Evolutionary conservation across 35 echinoderm and acorn worm genomes (phyloP), one percentile per base, ranked within the genome.

Genomic region (Lytechinus variegatus): DNA sequence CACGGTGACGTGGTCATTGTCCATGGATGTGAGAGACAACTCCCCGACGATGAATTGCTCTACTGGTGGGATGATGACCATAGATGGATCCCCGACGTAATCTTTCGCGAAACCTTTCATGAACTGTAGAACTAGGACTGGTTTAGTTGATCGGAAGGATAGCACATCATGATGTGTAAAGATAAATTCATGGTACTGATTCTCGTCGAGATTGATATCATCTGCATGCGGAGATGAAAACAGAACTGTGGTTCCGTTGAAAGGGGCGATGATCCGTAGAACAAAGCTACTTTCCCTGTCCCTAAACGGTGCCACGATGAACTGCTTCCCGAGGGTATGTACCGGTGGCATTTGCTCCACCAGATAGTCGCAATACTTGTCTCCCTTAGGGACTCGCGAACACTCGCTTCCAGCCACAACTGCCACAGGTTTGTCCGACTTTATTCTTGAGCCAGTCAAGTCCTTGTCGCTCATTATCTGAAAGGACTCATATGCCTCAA

Each of bases 341-440:
- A 97, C 96, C 0, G 98, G 97, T 53, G 98, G 98, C 56, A 99
- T 92, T 89, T 95, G 96, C 95, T 99, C 98, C 19, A 99, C 96
- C 12, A 99, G 57, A 44, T 99, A 97, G 66, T 99, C 98, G 92
- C 98, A 99, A 53, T 97, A 95, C 28, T 94, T 94, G 52, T 95
- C 92, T 55, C 61, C 90, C 10, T 33, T 27, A 6, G 98, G 98
- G 6, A 99, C 97, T 14, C 95, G 79, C 8, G 98, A 95, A 55
- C 98, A 99, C 9, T 97, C 96, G 16, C 94, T 92, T 52, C 98
- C 98, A 44, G 94, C 94, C 7, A 97, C 28, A 0, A 99, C 98
- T 1, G 98, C 97, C 8, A 99, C 72, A 1, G 97, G 94, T 56
- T 92, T 92, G 44, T 97, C 96, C 9, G 98, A 94, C 86, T 57